Percentiles rank a stretch among this genome's conserved stretches.
Conservation (phyloP, 2,113 vertebrate species). For the Henicopernis longicauda region DNA sequence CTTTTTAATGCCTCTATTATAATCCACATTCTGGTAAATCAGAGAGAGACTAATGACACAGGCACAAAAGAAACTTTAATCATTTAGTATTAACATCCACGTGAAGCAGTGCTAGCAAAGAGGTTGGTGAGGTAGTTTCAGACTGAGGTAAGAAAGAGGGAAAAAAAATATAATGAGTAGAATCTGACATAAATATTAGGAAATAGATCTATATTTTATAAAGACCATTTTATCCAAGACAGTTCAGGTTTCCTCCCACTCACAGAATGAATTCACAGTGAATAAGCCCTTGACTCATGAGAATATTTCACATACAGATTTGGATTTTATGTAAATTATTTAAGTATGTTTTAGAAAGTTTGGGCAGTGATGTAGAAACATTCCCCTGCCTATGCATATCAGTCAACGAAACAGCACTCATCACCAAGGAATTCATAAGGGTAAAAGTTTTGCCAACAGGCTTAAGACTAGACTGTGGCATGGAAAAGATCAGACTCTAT, state of each 20-base stretch:
- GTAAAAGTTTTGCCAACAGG: not conserved
- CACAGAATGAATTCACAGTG: not conserved
- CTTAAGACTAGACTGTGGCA: not conserved
- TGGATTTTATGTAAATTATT: constrained; percentile 56
- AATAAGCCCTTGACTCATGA: constrained; percentile 11
- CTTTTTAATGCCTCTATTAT: constrained; percentile 35
- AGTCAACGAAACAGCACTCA: not conserved
- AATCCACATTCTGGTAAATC: not conserved
- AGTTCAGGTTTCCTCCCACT: constrained; percentile 39
- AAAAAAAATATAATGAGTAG: not conserved
- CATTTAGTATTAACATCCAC: not conserved
- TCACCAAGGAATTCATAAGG: not conserved
- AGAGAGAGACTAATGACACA: not conserved
- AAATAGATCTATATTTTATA: constrained; percentile 36
- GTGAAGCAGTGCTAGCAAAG: not conserved
- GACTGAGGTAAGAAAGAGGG: not conserved
- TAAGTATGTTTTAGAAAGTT: constrained; percentile 10
- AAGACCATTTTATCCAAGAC: not conserved
- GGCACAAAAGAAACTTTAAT: not conserved
- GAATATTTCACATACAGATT: constrained; percentile 42
- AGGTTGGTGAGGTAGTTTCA: not conserved
- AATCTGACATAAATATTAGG: constrained; percentile 25
- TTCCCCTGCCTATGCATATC: not conserved
- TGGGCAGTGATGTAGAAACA: constrained; percentile 3
- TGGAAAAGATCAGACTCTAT: not conserved